phyloP scores from a whole-genome alignment of 2,888 invertebrate species.

The Stratiomys singularior region DNA sequence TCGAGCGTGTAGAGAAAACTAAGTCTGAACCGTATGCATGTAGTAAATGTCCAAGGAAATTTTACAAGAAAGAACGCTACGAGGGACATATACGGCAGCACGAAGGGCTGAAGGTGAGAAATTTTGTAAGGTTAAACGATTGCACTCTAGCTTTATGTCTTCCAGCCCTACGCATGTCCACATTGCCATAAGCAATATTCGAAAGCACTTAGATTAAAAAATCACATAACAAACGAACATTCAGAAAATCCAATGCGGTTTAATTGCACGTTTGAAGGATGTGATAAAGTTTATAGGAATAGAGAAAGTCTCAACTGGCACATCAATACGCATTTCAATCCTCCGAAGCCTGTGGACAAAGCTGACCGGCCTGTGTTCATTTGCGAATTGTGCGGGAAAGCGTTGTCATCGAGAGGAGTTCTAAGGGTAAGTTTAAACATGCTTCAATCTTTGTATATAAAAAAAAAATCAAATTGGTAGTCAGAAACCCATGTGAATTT shows the following conservation, averaged over 20 bases:
- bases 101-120: slow-evolving; percentile 48
- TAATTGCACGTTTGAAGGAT: slow-evolving; percentile 41
- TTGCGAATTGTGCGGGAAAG: slow-evolving; percentile 42
- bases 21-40: slow-evolving; percentile 42
- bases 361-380: slow-evolving; percentile 27
- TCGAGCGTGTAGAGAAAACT: not conserved
- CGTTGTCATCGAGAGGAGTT: slow-evolving; percentile 29
- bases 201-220: slow-evolving; percentile 24
- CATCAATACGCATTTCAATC: slow-evolving; percentile 36
- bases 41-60: slow-evolving; percentile 43
- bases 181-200: slow-evolving; percentile 42
- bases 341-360: slow-evolving; percentile 31
- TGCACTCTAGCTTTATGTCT: too few relatives aligned
- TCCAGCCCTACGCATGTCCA: slow-evolving; percentile 41
- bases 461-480: too few relatives aligned
- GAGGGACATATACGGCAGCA: slow-evolving; percentile 50
- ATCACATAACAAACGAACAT: slow-evolving; percentile 35
- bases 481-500: too few relatives aligned
- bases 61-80: slow-evolving; percentile 42
- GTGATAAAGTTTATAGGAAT: slow-evolving; percentile 48
- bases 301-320: slow-evolving; percentile 47
- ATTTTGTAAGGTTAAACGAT: too few relatives aligned
- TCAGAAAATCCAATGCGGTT: slow-evolving; percentile 31
- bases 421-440: slow-evolving; percentile 40
- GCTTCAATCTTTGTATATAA: too few relatives aligned